phyloP scores from a whole-genome alignment of 2,888 invertebrate genomes.

The Chaitophorus viminalis region DNA sequence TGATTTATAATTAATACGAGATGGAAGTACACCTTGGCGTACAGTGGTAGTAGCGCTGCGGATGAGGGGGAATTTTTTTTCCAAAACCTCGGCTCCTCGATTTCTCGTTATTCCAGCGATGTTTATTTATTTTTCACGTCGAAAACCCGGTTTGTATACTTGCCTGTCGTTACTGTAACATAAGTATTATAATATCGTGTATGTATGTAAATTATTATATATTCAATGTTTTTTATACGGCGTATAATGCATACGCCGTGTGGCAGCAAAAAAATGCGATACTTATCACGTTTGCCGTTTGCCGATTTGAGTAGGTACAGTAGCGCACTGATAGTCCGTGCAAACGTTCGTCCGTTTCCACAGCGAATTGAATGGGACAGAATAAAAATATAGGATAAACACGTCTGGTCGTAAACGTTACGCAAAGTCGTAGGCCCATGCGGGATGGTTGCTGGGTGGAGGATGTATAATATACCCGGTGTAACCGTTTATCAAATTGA shows the following conservation, averaged over 20 bases:
- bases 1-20: constrained; percentile 49
- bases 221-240: no score
- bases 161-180: neutral
- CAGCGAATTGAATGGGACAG: neutral
- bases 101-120: neutral
- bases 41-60: neutral
- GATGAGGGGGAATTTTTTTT: neutral
- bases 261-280: neutral
- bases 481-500: constrained; percentile 58
- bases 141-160: neutral
- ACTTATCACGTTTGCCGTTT: constrained; percentile 12
- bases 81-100: neutral
- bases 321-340: neutral
- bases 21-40: neutral
- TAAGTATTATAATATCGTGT: no score
- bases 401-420: neutral
- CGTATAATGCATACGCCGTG: neutral
- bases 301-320: neutral
- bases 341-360: neutral
- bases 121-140: constrained; percentile 4
- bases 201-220: neutral
- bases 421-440: neutral
- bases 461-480: constrained; percentile 20
- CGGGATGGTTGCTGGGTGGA: neutral
- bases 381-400: constrained; percentile 8